Conservation (phyloP, 2,113 vertebrate species). For the Megaptera novaeangliae region DNA sequence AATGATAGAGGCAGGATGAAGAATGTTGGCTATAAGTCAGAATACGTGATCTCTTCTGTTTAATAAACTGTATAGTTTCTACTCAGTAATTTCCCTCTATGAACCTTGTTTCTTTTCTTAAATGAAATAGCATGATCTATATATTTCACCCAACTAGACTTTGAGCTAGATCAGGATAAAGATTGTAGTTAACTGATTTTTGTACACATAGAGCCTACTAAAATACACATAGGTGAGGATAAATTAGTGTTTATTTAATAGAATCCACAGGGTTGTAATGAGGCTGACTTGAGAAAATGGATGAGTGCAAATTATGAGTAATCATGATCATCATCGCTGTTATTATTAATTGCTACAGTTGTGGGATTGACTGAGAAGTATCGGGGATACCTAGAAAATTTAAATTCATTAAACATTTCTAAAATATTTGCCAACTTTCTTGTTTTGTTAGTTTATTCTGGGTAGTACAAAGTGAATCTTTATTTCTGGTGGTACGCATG, state of each 20-base stretch:
- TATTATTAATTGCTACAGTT: not conserved
- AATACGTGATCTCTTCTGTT: not conserved
- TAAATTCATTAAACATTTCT: not conserved
- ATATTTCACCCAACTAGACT: not conserved
- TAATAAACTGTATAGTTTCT: not conserved
- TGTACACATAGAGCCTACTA: not conserved
- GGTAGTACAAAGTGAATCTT: not conserved
- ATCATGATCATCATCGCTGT: not conserved
- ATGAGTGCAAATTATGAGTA: not conserved
- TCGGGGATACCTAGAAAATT: not conserved
- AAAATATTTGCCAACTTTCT: not conserved
- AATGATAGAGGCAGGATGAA: not conserved
- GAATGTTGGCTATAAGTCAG: not conserved
- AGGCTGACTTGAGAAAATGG: not conserved
- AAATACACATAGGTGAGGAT: not conserved
- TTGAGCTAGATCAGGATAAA: not conserved
- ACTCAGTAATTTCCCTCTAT: not conserved
- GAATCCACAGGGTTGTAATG: not conserved
- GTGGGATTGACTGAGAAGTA: not conserved
- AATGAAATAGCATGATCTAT: not conserved
- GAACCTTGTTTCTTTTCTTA: not conserved
- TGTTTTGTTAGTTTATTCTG: not conserved
- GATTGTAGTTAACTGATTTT: not conserved
- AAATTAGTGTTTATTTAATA: conserved; percentile 13
- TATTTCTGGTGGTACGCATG: not conserved